Evolutionary conservation across 2,797 vertebrate species (phyloP).

Genomic region (Platyrinchus mystaceus): DNA sequence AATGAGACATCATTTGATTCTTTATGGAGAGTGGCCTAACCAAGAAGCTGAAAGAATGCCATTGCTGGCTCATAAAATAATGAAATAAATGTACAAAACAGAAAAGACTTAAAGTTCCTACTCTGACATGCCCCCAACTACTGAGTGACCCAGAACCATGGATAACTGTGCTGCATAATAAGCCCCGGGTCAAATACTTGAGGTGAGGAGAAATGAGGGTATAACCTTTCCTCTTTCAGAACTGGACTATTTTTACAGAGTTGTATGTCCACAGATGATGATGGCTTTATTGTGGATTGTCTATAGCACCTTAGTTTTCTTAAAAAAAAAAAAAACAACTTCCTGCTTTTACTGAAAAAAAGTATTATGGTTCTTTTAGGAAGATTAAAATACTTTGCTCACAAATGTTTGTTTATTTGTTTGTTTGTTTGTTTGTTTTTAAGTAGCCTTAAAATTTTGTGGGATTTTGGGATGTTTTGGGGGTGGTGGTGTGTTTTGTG

Average conservation of each 20-base stretch:
- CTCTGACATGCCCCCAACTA: neutral
- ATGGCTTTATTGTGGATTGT: neutral
- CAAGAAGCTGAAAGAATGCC: neutral
- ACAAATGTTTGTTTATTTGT: neutral
- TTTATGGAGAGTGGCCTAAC: neutral
- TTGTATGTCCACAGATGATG: neutral
- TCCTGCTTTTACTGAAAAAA: neutral
- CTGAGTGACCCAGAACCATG: neutral
- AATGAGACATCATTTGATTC: neutral
- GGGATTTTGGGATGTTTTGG: accelerated
- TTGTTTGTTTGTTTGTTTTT: too few relatives aligned
- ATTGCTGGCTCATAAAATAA: neutral
- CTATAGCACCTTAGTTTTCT: neutral
- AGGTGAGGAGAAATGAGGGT: neutral
- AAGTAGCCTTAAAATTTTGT: neutral
- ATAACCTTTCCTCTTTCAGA: neutral
- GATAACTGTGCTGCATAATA: neutral
- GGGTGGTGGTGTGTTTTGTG: too few relatives aligned
- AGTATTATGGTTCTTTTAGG: neutral
- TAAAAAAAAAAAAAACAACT: neutral
- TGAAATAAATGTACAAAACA: neutral
- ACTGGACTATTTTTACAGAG: neutral
- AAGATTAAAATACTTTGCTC: neutral
- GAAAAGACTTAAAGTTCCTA: neutral
- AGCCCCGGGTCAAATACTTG: neutral